Evolutionary conservation across 2,888 invertebrate genomes (phyloP).

Genomic region (Dasysyrphus albostriatus): DNA sequence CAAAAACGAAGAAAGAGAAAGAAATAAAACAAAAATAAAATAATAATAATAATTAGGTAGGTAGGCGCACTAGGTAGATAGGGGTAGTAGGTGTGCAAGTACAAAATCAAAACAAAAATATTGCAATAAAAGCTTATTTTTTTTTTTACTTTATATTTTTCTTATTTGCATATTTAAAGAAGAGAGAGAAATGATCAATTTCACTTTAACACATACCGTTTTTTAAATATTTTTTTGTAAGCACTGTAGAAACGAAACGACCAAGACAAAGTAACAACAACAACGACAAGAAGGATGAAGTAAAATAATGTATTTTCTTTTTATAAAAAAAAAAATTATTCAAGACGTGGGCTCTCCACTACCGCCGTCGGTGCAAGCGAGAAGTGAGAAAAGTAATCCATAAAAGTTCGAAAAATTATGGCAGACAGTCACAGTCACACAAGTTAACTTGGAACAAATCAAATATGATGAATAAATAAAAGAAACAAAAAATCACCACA

Average conservation of each 20-base stretch:
- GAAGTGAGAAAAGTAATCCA: conserved; percentile 15
- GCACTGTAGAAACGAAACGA: conserved; percentile 37
- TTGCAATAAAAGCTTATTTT: conserved; percentile 67
- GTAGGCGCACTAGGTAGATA: background rate
- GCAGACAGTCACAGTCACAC: conserved; percentile 24
- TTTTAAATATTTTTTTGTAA: background rate
- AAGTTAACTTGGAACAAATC: conserved; percentile 3
- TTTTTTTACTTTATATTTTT: conserved; percentile 27
- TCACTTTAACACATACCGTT: conserved; percentile 67
- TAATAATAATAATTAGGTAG: background rate
- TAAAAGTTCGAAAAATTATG: conserved; percentile 25
- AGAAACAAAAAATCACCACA: conserved; percentile 40
- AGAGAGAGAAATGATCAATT: conserved; percentile 55
- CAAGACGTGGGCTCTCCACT: conserved; percentile 14
- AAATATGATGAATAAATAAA: conserved; percentile 29
- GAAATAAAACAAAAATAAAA: conserved; percentile 8
- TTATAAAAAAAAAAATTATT: background rate
- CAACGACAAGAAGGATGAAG: conserved; percentile 15
- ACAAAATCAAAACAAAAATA: conserved; percentile 68
- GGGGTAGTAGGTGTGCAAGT: conserved; percentile 9
- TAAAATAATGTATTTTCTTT: conserved; percentile 9
- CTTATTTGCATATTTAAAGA: conserved; percentile 29
- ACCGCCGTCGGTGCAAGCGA: conserved; percentile 8
- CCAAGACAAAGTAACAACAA: conserved; percentile 32
- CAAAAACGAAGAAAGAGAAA: conserved; percentile 11